Percentiles rank a stretch among this genome's conserved stretches.
Evolutionary conservation across 2,888 invertebrate genomes (phyloP).

Genomic region (Eupithecia pulchellata): DNA sequence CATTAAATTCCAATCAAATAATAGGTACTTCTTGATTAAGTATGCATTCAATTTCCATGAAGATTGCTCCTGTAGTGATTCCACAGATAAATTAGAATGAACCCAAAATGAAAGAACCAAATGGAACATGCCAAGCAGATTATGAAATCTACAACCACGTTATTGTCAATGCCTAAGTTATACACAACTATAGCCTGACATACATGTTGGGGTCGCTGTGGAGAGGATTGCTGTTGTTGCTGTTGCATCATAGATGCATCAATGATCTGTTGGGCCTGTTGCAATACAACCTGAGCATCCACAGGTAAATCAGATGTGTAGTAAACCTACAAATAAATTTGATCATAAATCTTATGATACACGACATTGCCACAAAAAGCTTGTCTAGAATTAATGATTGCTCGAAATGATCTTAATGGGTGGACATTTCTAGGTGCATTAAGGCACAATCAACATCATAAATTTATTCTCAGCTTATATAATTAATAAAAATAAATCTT

Average conservation of each 20-base stretch:
- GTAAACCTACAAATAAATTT: conserved; percentile 84
- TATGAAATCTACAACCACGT: conserved; percentile 56
- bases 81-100: conserved; percentile 25
- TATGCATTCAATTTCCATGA: neutral
- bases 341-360: conserved; percentile 39
- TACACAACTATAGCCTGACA: conserved; percentile 69
- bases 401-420: neutral
- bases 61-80: neutral
- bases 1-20: neutral
- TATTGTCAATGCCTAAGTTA: conserved; percentile 54
- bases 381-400: neutral
- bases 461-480: neutral
- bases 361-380: conserved; percentile 14
- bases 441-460: no score
- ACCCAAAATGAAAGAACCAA: conserved; percentile 50
- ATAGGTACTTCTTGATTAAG: neutral
- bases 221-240: conserved; percentile 58
- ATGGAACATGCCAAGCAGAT: conserved; percentile 71
- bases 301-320: conserved; percentile 84
- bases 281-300: conserved; percentile 85
- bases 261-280: conserved; percentile 84
- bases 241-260: conserved; percentile 85
- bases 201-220: conserved; percentile 84
- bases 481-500: neutral
- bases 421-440: no score